Conservation (phyloP, 2,888 invertebrate genomes). For the Erannis defoliaria region DNA sequence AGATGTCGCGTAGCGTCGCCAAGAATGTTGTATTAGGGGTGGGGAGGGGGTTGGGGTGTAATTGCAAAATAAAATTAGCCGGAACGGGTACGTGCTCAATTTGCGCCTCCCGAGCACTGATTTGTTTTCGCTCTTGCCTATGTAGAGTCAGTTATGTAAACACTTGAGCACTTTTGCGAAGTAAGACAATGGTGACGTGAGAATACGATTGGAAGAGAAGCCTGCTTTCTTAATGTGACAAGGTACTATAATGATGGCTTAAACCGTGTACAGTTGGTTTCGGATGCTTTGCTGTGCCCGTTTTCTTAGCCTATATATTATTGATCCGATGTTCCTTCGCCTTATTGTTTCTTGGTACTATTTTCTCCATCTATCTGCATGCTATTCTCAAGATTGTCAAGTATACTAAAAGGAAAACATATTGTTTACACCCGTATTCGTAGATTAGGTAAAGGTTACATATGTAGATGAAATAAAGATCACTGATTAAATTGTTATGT, state of each 20-base stretch:
- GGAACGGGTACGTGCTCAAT: conserved; percentile 87
- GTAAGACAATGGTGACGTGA: conserved; percentile 3
- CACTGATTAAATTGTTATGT: no score
- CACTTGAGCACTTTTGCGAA: conserved; percentile 30
- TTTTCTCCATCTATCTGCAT: conserved; percentile 25
- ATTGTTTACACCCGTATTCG: background rate
- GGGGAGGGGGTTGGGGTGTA: conserved; percentile 71
- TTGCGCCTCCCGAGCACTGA: conserved; percentile 85
- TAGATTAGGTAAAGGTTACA: background rate
- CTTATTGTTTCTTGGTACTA: conserved; percentile 65
- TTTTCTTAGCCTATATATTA: conserved; percentile 84
- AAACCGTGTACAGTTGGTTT: conserved; percentile 46
- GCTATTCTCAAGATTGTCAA: conserved; percentile 29
- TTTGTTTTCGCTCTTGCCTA: conserved; percentile 83
- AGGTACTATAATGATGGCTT: conserved; percentile 44
- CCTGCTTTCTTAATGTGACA: conserved; percentile 23
- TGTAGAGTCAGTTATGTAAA: conserved; percentile 52
- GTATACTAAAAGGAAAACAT: background rate
- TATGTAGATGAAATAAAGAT: no score
- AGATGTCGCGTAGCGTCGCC: conserved; percentile 70
- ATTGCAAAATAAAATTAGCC: conserved; percentile 87
- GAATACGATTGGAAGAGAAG: background rate
- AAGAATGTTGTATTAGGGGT: conserved; percentile 82
- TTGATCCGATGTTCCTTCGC: conserved; percentile 74
- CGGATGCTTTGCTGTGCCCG: conserved; percentile 60